Conservation (phyloP, 2,888 invertebrate genomes). For the Seira musarum region DNA sequence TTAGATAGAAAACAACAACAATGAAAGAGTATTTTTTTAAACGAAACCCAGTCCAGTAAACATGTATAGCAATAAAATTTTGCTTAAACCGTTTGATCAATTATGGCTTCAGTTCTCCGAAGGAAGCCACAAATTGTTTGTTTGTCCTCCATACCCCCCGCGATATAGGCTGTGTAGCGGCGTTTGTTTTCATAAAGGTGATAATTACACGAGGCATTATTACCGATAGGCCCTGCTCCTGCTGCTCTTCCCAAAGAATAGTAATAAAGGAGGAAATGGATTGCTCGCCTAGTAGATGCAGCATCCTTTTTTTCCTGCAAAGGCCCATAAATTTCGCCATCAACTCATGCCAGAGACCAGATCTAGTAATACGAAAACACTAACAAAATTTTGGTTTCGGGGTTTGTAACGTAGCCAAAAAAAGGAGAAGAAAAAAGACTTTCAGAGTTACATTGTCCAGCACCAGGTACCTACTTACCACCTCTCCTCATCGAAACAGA, state of each 20-base stretch:
- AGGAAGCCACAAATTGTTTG: constrained; percentile 29
- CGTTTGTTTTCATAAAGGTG: constrained; percentile 8
- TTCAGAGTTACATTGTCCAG: neutral
- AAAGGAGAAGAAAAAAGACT: neutral
- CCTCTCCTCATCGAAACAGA: neutral
- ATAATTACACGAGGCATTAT: neutral
- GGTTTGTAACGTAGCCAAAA: constrained; percentile 2
- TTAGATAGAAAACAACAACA: too few species aligned
- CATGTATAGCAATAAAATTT: constrained; percentile 1
- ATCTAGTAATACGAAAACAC: neutral
- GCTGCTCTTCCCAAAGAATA: neutral
- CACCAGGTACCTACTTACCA: neutral
- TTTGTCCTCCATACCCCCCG: constrained; percentile 16
- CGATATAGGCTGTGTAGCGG: neutral
- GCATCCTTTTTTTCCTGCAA: neutral
- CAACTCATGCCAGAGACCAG: neutral
- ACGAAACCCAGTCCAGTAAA: neutral
- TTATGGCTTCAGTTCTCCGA: neutral
- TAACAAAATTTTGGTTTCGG: neutral
- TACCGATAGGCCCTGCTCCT: neutral
- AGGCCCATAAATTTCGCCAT: neutral
- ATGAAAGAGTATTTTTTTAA: neutral
- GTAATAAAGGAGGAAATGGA: neutral
- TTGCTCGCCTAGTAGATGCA: neutral
- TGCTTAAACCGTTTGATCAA: neutral